Percentiles rank a stretch among this genome's conserved stretches.
phyloP scores from a whole-genome alignment of 2,113 vertebrate genomes.

The Potamarius usumacintae region DNA sequence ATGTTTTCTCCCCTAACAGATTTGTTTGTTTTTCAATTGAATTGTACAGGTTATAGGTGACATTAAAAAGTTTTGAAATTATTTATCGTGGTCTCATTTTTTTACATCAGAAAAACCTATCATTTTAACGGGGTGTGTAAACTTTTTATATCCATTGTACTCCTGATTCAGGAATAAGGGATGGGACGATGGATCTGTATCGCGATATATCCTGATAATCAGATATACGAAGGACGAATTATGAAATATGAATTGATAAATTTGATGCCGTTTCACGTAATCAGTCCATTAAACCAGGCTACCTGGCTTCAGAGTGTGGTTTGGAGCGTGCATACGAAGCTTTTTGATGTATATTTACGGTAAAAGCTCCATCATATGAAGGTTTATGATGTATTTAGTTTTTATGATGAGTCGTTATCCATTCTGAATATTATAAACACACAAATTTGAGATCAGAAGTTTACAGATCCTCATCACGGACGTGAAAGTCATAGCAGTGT shows the following conservation, averaged over 20 bases:
- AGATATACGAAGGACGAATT: background rate
- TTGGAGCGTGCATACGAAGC: background rate
- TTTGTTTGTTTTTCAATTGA: too few species aligned
- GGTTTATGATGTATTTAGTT: background rate
- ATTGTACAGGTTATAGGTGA: too few species aligned
- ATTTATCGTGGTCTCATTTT: too few species aligned
- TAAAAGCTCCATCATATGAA: background rate
- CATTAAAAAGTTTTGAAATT: too few species aligned
- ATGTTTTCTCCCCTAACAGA: too few species aligned
- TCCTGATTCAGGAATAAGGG: background rate
- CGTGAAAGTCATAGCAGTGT: too few species aligned
- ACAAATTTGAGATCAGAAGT: too few species aligned
- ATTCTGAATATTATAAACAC: background rate
- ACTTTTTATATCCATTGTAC: too few species aligned
- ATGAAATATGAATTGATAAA: background rate
- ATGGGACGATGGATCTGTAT: background rate
- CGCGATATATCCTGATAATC: background rate
- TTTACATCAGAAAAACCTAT: too few species aligned
- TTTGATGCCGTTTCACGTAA: background rate
- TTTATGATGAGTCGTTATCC: background rate
- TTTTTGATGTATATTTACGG: background rate
- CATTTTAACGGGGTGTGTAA: too few species aligned
- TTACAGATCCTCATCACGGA: too few species aligned
- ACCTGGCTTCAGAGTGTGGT: background rate
- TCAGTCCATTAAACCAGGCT: background rate